phyloP scores from a whole-genome alignment of 2,888 invertebrate genomes.

The Colletes collaris region DNA sequence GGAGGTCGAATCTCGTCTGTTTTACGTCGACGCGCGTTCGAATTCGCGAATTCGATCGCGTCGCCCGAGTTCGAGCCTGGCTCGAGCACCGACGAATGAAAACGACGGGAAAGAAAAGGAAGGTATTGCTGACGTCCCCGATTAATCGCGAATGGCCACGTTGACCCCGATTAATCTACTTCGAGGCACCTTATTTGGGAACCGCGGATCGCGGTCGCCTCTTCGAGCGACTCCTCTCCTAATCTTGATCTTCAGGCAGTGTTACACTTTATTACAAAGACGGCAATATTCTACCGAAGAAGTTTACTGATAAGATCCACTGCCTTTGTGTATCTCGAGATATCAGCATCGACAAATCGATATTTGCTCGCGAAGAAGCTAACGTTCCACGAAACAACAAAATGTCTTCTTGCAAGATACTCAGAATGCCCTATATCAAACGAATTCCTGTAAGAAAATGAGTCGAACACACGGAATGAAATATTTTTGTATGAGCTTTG shows the following conservation, averaged over 20 bases:
- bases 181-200: background rate
- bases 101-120: background rate
- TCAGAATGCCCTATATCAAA: background rate
- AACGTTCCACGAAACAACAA: background rate
- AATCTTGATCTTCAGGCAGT: background rate
- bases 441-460: no score
- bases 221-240: background rate
- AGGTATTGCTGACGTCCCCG: background rate
- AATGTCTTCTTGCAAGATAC: background rate
- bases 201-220: background rate
- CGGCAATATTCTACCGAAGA: background rate
- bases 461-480: no score
- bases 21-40: background rate
- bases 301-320: background rate
- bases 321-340: background rate
- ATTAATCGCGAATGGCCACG: background rate
- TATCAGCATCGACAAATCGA: background rate
- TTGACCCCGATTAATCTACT: background rate
- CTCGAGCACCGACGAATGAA: no score
- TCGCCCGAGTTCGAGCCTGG: background rate
- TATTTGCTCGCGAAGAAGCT: background rate
- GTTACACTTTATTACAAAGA: background rate
- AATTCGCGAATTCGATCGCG: constrained; percentile 2
- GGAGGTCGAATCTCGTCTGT: constrained; percentile 30
- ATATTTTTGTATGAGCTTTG: no score